phyloP scores from a whole-genome alignment of 2,113 vertebrate species.

The Chionodraco myersi region DNA sequence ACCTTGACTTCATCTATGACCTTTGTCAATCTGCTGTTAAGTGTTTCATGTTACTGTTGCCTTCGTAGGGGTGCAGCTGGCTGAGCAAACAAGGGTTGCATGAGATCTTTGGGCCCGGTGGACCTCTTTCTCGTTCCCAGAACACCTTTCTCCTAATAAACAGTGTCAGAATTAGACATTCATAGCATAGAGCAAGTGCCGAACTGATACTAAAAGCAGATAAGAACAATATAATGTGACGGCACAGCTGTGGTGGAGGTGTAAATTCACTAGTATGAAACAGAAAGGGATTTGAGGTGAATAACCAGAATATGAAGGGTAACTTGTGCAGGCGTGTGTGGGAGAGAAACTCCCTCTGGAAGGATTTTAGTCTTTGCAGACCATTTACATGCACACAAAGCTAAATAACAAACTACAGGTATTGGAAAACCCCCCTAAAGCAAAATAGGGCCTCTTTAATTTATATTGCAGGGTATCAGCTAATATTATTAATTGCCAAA shows the following conservation, averaged over 20 bases:
- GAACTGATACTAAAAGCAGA: slow-evolving; percentile 20
- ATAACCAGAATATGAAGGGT: not conserved
- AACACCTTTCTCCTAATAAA: slow-evolving; percentile 37
- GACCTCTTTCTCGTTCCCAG: slow-evolving; percentile 18
- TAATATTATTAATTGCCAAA: not conserved
- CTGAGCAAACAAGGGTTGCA: slow-evolving; percentile 65
- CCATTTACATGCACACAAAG: too few relatives aligned
- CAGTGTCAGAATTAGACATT: slow-evolving; percentile 27
- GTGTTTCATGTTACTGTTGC: slow-evolving; percentile 76
- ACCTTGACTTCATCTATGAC: slow-evolving; percentile 78
- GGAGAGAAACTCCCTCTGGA: too few relatives aligned
- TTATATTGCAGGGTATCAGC: not conserved
- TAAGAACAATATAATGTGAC: not conserved
- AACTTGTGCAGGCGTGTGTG: not conserved
- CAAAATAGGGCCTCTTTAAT: not conserved
- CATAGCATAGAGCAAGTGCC: too few relatives aligned
- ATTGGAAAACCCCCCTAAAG: too few relatives aligned
- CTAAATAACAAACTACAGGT: too few relatives aligned
- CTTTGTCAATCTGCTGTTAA: slow-evolving; percentile 78
- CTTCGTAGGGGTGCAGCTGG: slow-evolving; percentile 65
- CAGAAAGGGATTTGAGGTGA: not conserved
- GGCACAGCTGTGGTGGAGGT: too few relatives aligned
- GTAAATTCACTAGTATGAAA: not conserved
- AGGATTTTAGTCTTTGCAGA: too few relatives aligned
- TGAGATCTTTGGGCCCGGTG: slow-evolving; percentile 42